phyloP scores from a whole-genome alignment of 1,140 invertebrate species.

The Oreohelix idahoensis region DNA sequence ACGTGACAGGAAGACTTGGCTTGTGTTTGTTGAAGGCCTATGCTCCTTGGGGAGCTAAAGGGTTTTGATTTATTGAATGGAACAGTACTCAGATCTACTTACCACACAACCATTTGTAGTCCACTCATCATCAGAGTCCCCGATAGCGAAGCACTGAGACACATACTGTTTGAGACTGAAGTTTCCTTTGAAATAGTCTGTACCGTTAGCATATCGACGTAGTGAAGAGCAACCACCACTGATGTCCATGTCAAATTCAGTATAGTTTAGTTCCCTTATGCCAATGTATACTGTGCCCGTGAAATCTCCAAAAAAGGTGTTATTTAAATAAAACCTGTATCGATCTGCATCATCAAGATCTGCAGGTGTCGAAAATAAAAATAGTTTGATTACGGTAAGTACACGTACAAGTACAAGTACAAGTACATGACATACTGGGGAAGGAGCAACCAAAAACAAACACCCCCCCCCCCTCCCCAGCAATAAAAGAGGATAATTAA shows the following conservation, averaged over 20 bases:
- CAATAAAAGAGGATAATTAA: no score
- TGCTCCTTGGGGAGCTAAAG: no score
- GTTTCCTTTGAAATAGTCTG: conserved; percentile 39
- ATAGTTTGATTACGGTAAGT: no score
- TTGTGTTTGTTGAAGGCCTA: no score
- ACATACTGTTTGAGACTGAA: conserved; percentile 48
- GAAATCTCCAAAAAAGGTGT: conserved; percentile 43
- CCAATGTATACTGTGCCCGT: conserved; percentile 53
- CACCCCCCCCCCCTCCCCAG: no score
- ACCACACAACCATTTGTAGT: conserved; percentile 57
- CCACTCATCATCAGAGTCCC: conserved; percentile 52
- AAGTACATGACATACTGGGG: no score
- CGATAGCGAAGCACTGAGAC: conserved; percentile 52
- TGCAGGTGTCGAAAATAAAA: no score
- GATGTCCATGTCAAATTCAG: conserved; percentile 46
- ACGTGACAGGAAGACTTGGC: no score
- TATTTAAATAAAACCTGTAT: conserved; percentile 50
- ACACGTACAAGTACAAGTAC: no score
- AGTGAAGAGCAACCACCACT: conserved; percentile 37
- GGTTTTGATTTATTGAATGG: no score
- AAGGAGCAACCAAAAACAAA: no score
- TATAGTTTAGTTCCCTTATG: conserved; percentile 51
- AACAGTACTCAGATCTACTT: conserved; percentile 6
- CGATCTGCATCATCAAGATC: conserved; percentile 35
- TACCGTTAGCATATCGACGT: conserved; percentile 38